phyloP scores from a whole-genome alignment of 2,113 vertebrate genomes.

The Oryzias curvinotus region DNA sequence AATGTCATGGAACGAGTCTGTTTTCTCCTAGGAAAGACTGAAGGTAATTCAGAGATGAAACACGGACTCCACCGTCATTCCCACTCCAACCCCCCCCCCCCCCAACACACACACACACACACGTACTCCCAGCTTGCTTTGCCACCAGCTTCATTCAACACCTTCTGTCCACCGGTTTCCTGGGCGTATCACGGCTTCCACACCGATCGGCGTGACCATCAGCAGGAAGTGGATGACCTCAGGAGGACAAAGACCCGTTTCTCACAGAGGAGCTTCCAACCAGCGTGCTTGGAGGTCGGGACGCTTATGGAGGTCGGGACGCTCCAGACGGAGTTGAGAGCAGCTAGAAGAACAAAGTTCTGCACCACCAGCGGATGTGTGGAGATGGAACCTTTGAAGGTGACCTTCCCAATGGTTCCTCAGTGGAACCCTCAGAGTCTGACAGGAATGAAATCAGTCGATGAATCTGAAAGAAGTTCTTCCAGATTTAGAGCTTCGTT shows the following conservation, averaged over 20 bases:
- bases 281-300: background rate
- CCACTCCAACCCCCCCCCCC: conserved; percentile 3
- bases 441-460: too few species aligned
- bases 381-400: conserved; percentile 5
- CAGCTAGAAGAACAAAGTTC: conserved; percentile 9
- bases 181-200: conserved; percentile 41
- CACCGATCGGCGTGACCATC: conserved; percentile 51
- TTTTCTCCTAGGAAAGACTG: background rate
- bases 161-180: conserved; percentile 41
- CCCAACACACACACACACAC: background rate
- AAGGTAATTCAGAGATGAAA: too few species aligned
- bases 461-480: too few species aligned
- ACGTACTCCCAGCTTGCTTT: conserved; percentile 3
- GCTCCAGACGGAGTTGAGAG: background rate
- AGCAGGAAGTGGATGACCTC: conserved; percentile 58
- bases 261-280: conserved; percentile 28
- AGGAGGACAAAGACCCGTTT: conserved; percentile 37
- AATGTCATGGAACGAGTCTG: background rate
- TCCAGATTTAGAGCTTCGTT: too few species aligned
- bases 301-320: conserved; percentile 3
- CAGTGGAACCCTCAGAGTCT: too few species aligned
- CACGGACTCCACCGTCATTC: conserved; percentile 6
- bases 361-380: conserved; percentile 1
- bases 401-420: background rate
- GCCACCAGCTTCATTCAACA: conserved; percentile 24